phyloP scores from a whole-genome alignment of 1,140 invertebrate genomes.

The Cydia fagiglandana region DNA sequence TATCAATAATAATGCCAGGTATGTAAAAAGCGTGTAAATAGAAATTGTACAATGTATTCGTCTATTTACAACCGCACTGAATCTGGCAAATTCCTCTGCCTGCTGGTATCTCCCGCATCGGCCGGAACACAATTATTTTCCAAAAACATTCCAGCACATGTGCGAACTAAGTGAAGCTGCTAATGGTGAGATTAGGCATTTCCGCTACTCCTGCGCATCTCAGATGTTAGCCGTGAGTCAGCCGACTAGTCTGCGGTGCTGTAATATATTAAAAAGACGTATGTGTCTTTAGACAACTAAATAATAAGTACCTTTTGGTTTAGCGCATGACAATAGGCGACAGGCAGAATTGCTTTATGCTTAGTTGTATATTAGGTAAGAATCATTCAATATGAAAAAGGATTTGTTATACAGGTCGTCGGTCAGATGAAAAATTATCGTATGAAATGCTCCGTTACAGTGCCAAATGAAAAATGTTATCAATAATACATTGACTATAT shows the following conservation, averaged over 20 bases:
- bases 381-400: background rate
- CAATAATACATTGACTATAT: background rate
- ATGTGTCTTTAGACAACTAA: conserved; percentile 1
- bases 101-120: conserved; percentile 22
- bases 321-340: background rate
- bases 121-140: conserved; percentile 43
- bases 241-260: conserved; percentile 4
- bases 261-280: background rate
- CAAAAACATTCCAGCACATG: conserved; percentile 44
- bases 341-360: background rate
- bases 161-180: conserved; percentile 43
- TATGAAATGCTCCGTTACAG: too few relatives aligned
- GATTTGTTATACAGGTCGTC: too few relatives aligned
- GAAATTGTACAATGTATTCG: background rate
- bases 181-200: conserved; percentile 68
- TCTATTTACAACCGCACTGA: background rate
- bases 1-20: background rate
- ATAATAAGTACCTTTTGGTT: background rate
- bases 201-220: conserved; percentile 61
- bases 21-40: background rate
- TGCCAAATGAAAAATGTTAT: background rate
- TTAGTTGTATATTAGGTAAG: background rate
- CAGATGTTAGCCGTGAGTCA: conserved; percentile 54
- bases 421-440: too few relatives aligned
- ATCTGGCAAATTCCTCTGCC: conserved; percentile 19